Conservation (phyloP, 2,888 invertebrate genomes). For the Agrotis clavis region DNA sequence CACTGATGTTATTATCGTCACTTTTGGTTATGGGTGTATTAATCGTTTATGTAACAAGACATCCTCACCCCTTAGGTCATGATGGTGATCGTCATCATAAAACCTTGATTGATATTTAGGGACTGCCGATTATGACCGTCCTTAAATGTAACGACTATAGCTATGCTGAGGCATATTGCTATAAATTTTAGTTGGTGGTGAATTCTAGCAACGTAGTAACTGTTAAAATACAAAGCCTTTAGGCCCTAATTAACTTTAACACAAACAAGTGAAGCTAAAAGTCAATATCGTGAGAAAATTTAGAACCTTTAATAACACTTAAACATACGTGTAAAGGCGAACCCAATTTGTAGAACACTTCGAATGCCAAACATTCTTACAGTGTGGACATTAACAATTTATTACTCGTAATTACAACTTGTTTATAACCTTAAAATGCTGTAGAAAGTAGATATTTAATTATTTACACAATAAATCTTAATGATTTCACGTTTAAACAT, state of each 20-base stretch:
- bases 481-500: not conserved
- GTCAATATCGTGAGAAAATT: conserved; percentile 35
- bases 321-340: conserved; percentile 15
- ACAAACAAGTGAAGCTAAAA: conserved; percentile 7
- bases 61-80: conserved; percentile 3
- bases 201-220: not conserved
- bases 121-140: conserved; percentile 11
- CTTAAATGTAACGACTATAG: conserved; percentile 23
- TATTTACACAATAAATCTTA: not conserved
- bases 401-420: conserved; percentile 1
- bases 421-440: not conserved
- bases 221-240: not conserved
- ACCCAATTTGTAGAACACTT: conserved; percentile 25
- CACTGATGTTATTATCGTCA: conserved; percentile 39
- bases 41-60: conserved; percentile 29
- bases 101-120: conserved; percentile 31
- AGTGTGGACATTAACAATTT: conserved; percentile 12
- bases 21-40: conserved; percentile 50
- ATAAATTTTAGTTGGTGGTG: no score
- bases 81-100: conserved; percentile 30
- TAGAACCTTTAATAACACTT: conserved; percentile 39
- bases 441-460: conserved; percentile 15
- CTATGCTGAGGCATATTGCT: not conserved
- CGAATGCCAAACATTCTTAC: conserved; percentile 21
- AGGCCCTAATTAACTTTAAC: not conserved